Base-by-base conservation (phyloP, 2,888 invertebrate genomes). In the Hirtodrosophila cameraria region DNA sequence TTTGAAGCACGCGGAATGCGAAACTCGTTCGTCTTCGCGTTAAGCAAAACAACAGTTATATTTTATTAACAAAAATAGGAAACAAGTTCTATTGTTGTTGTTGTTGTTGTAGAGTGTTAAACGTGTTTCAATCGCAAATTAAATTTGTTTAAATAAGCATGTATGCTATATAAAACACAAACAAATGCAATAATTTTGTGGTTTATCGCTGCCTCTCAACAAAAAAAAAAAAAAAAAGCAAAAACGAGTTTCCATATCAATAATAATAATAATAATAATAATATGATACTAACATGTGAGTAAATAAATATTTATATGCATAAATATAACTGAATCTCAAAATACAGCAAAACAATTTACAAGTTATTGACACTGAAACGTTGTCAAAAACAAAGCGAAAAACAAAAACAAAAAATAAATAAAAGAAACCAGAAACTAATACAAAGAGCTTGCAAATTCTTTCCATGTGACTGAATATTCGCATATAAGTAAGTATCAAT, bases 1-100 rank as follows among this genome's bases (percentile, higher is more conserved):
- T 50, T 33, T 74, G 27, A 50, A 53, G 57, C 63, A 74, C 35
- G 50, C 55, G 65, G 66, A 69, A 57, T 60, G 46, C 60, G 58
- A 76, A 79, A 76, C 75, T 79, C 59, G 76, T 79, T 79, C 76
- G 64, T 65, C 60, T 65, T 52, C 38, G 60, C 58, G 67, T 64
- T 66, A 66, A 69, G 65, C 60, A 76, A 80, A 84, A 84, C 72
- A 86, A 86, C 82, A 81, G 78, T 81, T 84, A 86, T 75, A 85
- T 81, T 70, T 78, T 62, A 49, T 58, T 36, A 57, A 46, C 43
- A 71, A 59, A 23, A 69, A 45, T 69, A 57, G 36, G 68, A 80
- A 86, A 86, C 86, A 62, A 69, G 86, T 82, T 82, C 81, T 74
- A 62, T 81, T 84, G 59, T 73, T 72, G 45, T 39, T 74, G 60